These are phyloP conservation scores for Xestoiulus laeticollis DNA, from an alignment of 2,888 invertebrate species.

Conservation along the genomic window DNA sequence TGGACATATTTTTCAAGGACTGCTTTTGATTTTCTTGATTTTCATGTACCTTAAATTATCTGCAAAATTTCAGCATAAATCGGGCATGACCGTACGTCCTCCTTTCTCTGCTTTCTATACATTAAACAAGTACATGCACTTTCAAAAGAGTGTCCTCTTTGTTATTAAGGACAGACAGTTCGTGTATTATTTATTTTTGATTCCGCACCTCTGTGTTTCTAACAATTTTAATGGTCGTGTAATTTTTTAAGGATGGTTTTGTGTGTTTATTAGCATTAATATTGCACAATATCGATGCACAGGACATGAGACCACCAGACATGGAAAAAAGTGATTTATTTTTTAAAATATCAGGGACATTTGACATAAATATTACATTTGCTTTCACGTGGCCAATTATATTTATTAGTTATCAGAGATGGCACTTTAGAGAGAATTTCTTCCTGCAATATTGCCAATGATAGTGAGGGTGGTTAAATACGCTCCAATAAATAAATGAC, in stretches of 20 bases:
- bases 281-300: too few relatives aligned
- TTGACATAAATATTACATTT: too few relatives aligned
- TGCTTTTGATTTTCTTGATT: background rate
- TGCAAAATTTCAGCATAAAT: background rate
- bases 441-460: too few relatives aligned
- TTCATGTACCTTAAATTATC: background rate
- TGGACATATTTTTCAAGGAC: background rate
- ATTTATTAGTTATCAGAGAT: too few relatives aligned
- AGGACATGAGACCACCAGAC: too few relatives aligned
- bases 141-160: background rate
- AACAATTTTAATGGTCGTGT: background rate
- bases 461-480: too few relatives aligned
- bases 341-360: too few relatives aligned
- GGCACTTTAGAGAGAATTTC: too few relatives aligned
- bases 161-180: background rate
- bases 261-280: too few relatives aligned
- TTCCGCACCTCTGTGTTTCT: background rate
- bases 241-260: background rate
- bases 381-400: too few relatives aligned
- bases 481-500: too few relatives aligned
- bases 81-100: background rate
- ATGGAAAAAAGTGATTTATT: too few relatives aligned
- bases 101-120: background rate
- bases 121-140: background rate
- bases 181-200: background rate